Conservation (phyloP, 2,113 vertebrate species). For the Epinephelus moara region DNA sequence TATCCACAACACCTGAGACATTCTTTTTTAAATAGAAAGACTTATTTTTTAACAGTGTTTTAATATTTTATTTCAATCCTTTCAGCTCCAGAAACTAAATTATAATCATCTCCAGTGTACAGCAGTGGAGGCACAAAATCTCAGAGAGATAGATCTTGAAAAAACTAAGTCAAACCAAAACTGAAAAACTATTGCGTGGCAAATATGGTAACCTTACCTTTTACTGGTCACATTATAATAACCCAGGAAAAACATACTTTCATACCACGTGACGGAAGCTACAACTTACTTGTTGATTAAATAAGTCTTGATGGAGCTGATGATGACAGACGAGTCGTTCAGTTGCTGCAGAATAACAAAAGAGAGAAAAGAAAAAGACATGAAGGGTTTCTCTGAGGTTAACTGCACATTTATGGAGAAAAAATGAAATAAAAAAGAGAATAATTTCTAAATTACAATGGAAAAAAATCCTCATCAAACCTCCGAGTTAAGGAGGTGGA, state of each 20-base stretch:
- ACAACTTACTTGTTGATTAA: slow-evolving; percentile 90
- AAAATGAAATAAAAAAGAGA: not conserved
- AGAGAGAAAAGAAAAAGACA: not conserved
- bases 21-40: not conserved
- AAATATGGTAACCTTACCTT: too few relatives aligned
- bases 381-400: not conserved
- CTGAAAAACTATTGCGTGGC: not conserved
- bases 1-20: not conserved
- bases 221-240: too few relatives aligned
- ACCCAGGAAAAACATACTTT: not conserved
- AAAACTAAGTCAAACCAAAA: not conserved
- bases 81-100: not conserved
- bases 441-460: not conserved
- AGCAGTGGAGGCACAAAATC: not conserved
- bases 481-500: not conserved
- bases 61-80: not conserved
- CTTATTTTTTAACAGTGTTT: not conserved
- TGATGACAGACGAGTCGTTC: slow-evolving; percentile 97
- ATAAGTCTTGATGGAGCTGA: slow-evolving; percentile 92
- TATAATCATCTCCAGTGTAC: too few relatives aligned
- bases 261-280: not conserved
- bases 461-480: not conserved
- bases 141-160: not conserved
- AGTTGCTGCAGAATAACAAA: slow-evolving; percentile 87
- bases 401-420: not conserved